Evolutionary conservation across 2,888 invertebrate genomes (phyloP).

Genomic region (Leptopilina myrica): DNA sequence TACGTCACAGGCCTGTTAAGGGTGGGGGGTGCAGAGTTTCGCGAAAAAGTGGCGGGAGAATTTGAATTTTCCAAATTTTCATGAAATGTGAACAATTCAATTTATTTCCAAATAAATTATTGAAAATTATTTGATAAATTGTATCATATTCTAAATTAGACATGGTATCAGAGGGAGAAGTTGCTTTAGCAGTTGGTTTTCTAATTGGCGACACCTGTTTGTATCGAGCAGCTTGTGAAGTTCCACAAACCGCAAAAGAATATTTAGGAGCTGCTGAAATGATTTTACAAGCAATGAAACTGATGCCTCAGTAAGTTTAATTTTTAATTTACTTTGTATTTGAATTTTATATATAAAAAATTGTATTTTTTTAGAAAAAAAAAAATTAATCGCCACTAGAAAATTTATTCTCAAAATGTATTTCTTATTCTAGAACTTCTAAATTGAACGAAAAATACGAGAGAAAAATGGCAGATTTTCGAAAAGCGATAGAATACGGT

Average conservation of each 20-base stretch:
- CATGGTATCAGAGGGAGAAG: conserved; percentile 82
- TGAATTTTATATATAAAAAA: neutral
- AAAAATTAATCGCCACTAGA: neutral
- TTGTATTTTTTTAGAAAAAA: too few relatives aligned
- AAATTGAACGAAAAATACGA: conserved; percentile 80
- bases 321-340: neutral
- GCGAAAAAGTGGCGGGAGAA: too few relatives aligned
- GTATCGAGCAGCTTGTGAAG: conserved; percentile 86
- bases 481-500: conserved; percentile 84
- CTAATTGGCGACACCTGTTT: conserved; percentile 85
- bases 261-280: conserved; percentile 89
- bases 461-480: conserved; percentile 81
- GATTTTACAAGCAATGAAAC: conserved; percentile 69
- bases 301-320: conserved; percentile 60
- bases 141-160: conserved; percentile 58
- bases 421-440: conserved; percentile 77
- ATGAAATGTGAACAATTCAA: too few relatives aligned
- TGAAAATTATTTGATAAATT: neutral
- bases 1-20: too few relatives aligned
- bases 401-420: neutral
- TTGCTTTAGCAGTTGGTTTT: conserved; percentile 84
- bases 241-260: conserved; percentile 84
- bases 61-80: too few relatives aligned
- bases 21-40: too few relatives aligned
- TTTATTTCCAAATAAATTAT: neutral